These are phyloP conservation scores for Magallana angulata DNA, from an alignment of 1,140 invertebrate species.

Conservation along the genomic window DNA sequence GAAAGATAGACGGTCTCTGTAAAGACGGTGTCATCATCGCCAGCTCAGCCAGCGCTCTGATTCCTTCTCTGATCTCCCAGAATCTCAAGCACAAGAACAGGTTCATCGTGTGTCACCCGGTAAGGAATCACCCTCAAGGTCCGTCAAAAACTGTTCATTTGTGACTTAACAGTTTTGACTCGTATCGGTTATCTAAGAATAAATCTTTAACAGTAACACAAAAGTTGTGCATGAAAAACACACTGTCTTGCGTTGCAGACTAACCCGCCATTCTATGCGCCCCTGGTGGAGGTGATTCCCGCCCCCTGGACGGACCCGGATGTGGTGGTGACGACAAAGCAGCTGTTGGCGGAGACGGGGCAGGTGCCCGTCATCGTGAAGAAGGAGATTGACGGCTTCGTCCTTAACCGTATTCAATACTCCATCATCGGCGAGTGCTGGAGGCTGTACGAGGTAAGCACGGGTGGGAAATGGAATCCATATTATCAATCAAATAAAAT, in stretches of 20 bases:
- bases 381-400: constrained; percentile 95
- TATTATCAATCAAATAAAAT: no score
- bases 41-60: constrained; percentile 93
- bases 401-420: constrained; percentile 96
- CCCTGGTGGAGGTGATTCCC: constrained; percentile 94
- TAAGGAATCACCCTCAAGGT: constrained; percentile 75
- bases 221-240: no score
- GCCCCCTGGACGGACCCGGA: constrained; percentile 90
- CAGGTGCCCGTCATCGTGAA: constrained; percentile 92
- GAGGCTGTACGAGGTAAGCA: constrained; percentile 85
- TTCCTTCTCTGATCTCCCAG: constrained; percentile 90
- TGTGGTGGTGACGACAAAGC: constrained; percentile 84
- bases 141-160: no score
- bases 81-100: constrained; percentile 88
- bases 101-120: constrained; percentile 91
- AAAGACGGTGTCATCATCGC: constrained; percentile 83
- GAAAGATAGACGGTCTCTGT: constrained; percentile 87
- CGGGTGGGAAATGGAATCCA: no score
- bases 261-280: constrained; percentile 97
- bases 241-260: constrained; percentile 81
- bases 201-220: no score
- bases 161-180: no score
- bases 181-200: no score
- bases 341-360: constrained; percentile 91
- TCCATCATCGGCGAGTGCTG: constrained; percentile 95